Evolutionary conservation across 1,140 invertebrate species (phyloP), one percentile per base, ranked within the genome.

Genomic region (Helicoverpa armigera): DNA sequence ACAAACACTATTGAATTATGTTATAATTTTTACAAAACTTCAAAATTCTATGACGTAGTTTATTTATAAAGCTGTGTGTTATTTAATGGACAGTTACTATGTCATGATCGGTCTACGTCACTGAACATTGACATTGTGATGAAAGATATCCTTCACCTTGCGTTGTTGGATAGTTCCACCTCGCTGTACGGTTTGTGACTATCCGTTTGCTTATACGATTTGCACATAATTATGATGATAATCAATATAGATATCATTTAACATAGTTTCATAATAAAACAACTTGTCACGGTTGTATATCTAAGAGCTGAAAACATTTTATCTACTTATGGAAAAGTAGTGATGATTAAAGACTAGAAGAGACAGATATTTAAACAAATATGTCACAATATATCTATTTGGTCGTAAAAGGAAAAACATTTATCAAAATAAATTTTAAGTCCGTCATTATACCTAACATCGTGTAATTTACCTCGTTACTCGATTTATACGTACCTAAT

Each of bases 1-100:
- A 69, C 75, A 85, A 88, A 90, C 77, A 84, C 56, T 56, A 79
- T 83, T 61, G 50, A 56, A 16, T 31, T 77, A 69, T 78, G 60
- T 86, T 83, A 77, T 60, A 79, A 86, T 82, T 85, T 85, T 76
- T 23, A 73, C 16, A 74, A 16, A 58, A 14, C n/a, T 58, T 73
- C 31, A 53, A 29, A 29, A 56, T 73, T n/a, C 7, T 54, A 51
- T 35, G 74, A 63, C 74, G 74, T 77, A 63, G 56, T 18, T 67
- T 18, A 31, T 18, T 74, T 29, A 31, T 56, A 56, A 79, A 56
- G 43, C 51, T 58, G 58, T 74, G 51, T 61, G 51, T 43, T 16
- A 50, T 70, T 73, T 74, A 63, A 74, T 69, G 53, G 31, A 81
- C 81, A 81, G 80, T 81, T 85, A 84, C 81, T 73, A 83, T 82